phyloP scores from a whole-genome alignment of 2,113 vertebrate species.

The Campylomormyrus tamandua region DNA sequence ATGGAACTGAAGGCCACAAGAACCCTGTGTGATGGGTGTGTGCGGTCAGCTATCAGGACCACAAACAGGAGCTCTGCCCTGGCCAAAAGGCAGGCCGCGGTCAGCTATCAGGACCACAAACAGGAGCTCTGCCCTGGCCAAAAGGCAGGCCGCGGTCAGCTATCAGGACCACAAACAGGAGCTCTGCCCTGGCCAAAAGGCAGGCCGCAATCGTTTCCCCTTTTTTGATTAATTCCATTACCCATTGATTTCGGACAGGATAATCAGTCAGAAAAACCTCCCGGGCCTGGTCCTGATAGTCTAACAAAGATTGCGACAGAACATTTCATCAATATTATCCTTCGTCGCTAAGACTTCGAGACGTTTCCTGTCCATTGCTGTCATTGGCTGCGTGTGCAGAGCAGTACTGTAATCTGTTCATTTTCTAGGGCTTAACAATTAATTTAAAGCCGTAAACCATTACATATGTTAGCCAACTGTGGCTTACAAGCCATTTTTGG shows the following conservation, averaged over 20 bases:
- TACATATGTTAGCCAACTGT: neutral
- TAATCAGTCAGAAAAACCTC: neutral
- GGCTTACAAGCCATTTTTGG: neutral
- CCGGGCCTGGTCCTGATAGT: neutral
- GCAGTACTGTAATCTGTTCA: neutral
- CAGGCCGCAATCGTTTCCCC: neutral
- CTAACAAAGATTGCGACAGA: neutral
- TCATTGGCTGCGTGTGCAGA: neutral
- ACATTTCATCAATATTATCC: neutral
- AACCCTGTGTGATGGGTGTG: slow-evolving; percentile 44
- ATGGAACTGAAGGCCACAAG: slow-evolving; percentile 72
- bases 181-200: neutral
- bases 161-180: slow-evolving; percentile 28
- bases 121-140: neutral
- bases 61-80: slow-evolving; percentile 27
- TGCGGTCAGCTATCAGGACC: slow-evolving; percentile 43
- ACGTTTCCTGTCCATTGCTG: neutral
- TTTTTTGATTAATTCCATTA: neutral
- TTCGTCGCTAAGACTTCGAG: neutral
- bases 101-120: slow-evolving; percentile 37
- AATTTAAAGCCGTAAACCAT: neutral
- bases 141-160: slow-evolving; percentile 32
- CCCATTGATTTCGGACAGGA: neutral
- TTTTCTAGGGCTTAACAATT: neutral
- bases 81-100: slow-evolving; percentile 20